Evolutionary conservation across 2,888 invertebrate species (phyloP), one percentile per base, ranked within the genome.

Genomic region (Serripes groenlandicus): DNA sequence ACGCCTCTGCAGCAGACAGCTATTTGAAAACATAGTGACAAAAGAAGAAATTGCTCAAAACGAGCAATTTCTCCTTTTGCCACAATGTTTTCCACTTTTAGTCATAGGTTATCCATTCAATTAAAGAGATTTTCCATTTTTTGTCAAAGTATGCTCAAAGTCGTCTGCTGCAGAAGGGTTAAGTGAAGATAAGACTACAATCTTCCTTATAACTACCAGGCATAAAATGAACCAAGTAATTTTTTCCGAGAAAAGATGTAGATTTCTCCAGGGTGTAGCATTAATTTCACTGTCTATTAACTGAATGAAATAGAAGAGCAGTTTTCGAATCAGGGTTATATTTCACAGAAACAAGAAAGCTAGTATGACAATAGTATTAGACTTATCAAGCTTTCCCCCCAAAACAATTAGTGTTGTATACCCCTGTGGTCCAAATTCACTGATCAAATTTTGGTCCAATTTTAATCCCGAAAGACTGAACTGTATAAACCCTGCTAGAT

Each of bases 241-340:
- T 21, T 56, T 56, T 56, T 56, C 26, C 18, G 26, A 32, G 42
- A 42, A 34, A 37, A 23, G 28, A 11, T 18, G 35, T 35, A 66
- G 66, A 66, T 66, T 66, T 66, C 66, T 66, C 66, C 5, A 3
- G 66, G 66, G 66, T 42, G 32, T 66, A 34, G 23, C 66, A 66
- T 66, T 66, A 66, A 66, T 66, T 66, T 66, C 42, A 66, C 66
- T 35, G 66, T 66, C 66, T 66, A 42, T 66, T 66, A 37, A 42
- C 42, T 37, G 42, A 66, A 42, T 66, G 66, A 66, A 66, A 4
- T 66, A 37, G 42, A 66, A 35, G 35, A 66, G 37, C 66, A 66
- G 35, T 66, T 18, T n/a, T 34, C 34, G 62, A 62, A 34, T 62
- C 62, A 62, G 60, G 60, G 30, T 60, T 30, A 62, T 62, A 62